A percentile compares a stretch with the other conserved stretches of the same genome.
Evolutionary conservation across 53 echinoderm and acorn worm genomes (phyloP).

Genomic region (Luidia sarsii): DNA sequence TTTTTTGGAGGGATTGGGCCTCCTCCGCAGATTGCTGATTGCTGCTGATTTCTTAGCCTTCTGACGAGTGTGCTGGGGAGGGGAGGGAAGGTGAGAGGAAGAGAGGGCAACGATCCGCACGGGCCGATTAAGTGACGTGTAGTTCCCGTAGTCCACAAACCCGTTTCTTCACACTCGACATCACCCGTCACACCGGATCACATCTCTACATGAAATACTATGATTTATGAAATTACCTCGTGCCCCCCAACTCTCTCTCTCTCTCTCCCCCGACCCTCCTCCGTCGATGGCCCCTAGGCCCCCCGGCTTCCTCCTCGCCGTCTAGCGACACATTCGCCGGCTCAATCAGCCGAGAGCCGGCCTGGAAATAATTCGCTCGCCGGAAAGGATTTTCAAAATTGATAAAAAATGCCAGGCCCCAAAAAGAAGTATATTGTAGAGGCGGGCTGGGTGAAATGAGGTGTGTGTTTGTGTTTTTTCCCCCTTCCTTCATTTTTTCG

Average conservation of each 20-base stretch:
- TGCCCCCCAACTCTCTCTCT: too few relatives aligned
- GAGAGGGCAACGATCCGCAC: too few relatives aligned
- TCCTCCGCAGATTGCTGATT: too few relatives aligned
- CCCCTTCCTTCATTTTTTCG: too few relatives aligned
- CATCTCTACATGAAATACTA: slow-evolving; percentile 43
- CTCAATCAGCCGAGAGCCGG: slow-evolving; percentile 33
- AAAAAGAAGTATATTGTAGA: background rate
- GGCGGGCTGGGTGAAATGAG: slow-evolving; percentile 18
- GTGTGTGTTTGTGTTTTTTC: background rate
- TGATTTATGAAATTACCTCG: slow-evolving; percentile 43
- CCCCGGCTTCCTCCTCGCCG: background rate
- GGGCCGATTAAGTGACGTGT: slow-evolving; percentile 31
- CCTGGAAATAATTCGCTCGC: slow-evolving; percentile 7
- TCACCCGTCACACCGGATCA: slow-evolving; percentile 50
- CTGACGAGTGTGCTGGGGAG: too few relatives aligned
- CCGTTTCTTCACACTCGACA: slow-evolving; percentile 52
- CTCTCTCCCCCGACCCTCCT: background rate
- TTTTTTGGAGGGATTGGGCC: too few relatives aligned
- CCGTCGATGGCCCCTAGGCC: background rate
- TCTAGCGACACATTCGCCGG: slow-evolving; percentile 36
- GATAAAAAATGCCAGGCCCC: slow-evolving; percentile 13
- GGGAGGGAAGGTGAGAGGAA: too few relatives aligned
- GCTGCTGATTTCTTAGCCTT: too few relatives aligned
- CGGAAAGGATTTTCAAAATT: slow-evolving; percentile 46
- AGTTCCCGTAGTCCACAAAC: slow-evolving; percentile 32